Percentiles rank a stretch among this genome's conserved stretches.
Conservation (phyloP, 2,888 invertebrate genomes). For the Drosophila rubida region DNA sequence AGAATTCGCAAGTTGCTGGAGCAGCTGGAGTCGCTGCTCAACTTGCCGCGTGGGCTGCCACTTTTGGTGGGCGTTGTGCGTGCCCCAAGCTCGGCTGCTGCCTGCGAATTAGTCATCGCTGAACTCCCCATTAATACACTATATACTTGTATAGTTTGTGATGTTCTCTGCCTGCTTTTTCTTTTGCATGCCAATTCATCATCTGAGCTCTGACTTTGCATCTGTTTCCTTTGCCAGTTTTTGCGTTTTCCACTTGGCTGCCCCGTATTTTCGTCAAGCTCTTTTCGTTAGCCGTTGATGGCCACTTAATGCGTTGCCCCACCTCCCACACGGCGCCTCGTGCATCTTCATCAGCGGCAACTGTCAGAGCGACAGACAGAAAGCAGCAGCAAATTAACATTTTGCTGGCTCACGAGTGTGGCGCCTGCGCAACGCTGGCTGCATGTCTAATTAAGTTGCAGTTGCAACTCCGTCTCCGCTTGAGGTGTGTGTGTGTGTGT, state of each 20-base stretch:
- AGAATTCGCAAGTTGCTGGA: constrained; percentile 73
- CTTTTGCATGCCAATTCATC: constrained; percentile 70
- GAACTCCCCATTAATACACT: constrained; percentile 37
- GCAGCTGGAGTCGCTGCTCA: constrained; percentile 1
- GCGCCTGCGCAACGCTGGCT: constrained; percentile 70
- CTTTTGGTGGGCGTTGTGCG: constrained; percentile 48
- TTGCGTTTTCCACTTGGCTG: constrained; percentile 59
- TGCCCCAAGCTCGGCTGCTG: constrained; percentile 27
- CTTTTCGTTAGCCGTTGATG: constrained; percentile 29
- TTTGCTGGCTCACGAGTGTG: constrained; percentile 59
- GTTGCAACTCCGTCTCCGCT: constrained; percentile 7
- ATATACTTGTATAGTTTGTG: constrained; percentile 25
- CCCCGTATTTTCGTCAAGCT: constrained; percentile 8
- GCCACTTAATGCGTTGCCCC: constrained; percentile 25
- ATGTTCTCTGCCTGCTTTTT: constrained; percentile 12
- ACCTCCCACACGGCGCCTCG: constrained; percentile 9
- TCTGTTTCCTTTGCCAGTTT: constrained; percentile 51
- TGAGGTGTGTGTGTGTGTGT: too few species aligned
- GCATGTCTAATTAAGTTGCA: constrained; percentile 73
- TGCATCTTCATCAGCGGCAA: constrained; percentile 58
- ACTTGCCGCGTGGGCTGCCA: constrained; percentile 6
- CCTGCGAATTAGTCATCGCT: constrained; percentile 60
- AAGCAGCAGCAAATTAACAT: constrained; percentile 63
- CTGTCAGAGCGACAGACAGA: constrained; percentile 57
- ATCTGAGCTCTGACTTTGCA: constrained; percentile 63